Evolutionary conservation across 2,113 vertebrate genomes (phyloP).

Genomic region (Anhinga rufa): DNA sequence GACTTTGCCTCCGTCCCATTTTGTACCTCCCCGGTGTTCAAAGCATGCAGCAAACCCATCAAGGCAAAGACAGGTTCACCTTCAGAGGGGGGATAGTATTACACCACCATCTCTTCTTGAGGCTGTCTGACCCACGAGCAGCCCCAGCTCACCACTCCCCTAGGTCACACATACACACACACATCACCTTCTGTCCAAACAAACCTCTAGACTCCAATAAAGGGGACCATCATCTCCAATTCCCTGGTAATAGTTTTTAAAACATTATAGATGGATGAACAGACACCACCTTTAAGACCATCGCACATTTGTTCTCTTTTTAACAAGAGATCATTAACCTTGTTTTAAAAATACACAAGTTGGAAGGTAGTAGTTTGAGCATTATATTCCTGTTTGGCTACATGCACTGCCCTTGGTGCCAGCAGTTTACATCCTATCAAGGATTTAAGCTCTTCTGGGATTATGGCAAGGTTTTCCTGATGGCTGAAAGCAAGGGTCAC

Average conservation of each 20-base stretch:
- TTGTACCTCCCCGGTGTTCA: neutral
- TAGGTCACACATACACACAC: neutral
- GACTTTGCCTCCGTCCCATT: neutral
- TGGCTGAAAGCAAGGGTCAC: conserved; percentile 46
- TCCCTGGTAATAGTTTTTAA: neutral
- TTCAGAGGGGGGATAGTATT: neutral
- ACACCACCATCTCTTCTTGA: neutral
- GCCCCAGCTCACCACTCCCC: neutral
- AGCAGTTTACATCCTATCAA: conserved; percentile 36
- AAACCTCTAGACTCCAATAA: neutral
- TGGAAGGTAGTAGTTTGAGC: neutral
- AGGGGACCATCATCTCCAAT: neutral
- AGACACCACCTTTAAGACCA: neutral
- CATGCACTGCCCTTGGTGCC: neutral
- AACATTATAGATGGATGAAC: neutral
- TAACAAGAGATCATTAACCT: conserved; percentile 35
- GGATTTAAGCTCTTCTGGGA: conserved; percentile 49
- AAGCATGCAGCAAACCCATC: neutral
- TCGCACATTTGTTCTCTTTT: neutral
- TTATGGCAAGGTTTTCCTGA: conserved; percentile 14
- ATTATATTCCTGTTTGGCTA: neutral
- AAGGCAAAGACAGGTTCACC: neutral
- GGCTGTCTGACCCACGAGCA: neutral
- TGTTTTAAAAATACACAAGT: conserved; percentile 36
- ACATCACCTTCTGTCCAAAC: neutral